Conservation (phyloP, 2,113 vertebrate species). For the Atractosteus spatula region DNA sequence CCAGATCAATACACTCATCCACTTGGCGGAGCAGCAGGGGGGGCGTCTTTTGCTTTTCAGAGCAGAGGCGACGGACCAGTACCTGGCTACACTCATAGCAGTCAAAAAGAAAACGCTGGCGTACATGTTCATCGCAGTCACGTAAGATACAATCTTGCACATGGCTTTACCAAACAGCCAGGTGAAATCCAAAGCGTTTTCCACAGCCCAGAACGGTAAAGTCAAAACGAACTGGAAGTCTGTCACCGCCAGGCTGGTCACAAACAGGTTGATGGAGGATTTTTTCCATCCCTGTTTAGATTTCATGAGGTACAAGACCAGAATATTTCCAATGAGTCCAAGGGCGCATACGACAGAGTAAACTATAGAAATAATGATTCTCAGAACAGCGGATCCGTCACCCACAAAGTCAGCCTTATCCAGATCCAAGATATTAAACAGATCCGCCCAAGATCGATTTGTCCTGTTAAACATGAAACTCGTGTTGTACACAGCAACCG, state of each 20-base stretch:
- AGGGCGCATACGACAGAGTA: conserved; percentile 90
- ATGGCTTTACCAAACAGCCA: conserved; percentile 91
- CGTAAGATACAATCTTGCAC: conserved; percentile 90
- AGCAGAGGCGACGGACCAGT: conserved; percentile 84
- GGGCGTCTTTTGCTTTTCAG: conserved; percentile 68
- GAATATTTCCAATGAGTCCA: conserved; percentile 85
- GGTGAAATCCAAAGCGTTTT: conserved; percentile 88
- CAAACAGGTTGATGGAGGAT: conserved; percentile 90
- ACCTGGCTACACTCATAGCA: conserved; percentile 90
- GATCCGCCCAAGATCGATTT: conserved; percentile 59
- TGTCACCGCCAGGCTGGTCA: conserved; percentile 86
- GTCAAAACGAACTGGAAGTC: conserved; percentile 96
- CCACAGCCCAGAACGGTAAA: conserved; percentile 93
- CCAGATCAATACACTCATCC: conserved; percentile 78
- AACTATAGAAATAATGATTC: conserved; percentile 79
- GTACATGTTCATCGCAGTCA: conserved; percentile 95
- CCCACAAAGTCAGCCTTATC: conserved; percentile 56
- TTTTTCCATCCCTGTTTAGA: conserved; percentile 86
- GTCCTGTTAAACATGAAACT: conserved; percentile 57
- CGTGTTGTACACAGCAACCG: conserved; percentile 38
- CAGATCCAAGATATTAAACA: conserved; percentile 49
- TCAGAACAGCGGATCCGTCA: conserved; percentile 68
- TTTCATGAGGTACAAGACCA: conserved; percentile 91
- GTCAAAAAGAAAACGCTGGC: conserved; percentile 98
- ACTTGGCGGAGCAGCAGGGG: conserved; percentile 63